A percentile compares a stretch with the other conserved stretches of the same genome.
Conservation (phyloP, 1,140 invertebrate genomes). For the Callitettix versicolor region DNA sequence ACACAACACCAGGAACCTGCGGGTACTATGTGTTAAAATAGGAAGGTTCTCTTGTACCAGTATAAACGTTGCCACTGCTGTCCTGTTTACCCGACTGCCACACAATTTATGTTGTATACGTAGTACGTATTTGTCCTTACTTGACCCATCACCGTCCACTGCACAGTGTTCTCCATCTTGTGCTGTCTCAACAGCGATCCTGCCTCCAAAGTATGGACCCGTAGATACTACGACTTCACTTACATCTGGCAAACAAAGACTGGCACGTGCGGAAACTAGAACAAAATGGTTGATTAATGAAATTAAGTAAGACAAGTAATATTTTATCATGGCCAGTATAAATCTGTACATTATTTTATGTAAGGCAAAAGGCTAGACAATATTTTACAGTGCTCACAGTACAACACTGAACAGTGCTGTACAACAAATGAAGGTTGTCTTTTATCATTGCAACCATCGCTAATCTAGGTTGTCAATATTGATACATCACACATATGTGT, state of each 20-base stretch:
- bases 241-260: constrained; percentile 58
- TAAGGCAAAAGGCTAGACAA: too few species aligned
- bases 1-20: constrained; percentile 65
- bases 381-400: too few species aligned
- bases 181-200: constrained; percentile 58
- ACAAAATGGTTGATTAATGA: too few species aligned
- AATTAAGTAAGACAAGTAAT: too few species aligned
- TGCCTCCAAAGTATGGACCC: constrained; percentile 61
- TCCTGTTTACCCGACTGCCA: constrained; percentile 59
- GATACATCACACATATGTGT: too few species aligned
- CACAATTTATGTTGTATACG: constrained; percentile 62
- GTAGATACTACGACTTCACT: constrained; percentile 71
- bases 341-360: too few species aligned
- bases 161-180: constrained; percentile 42
- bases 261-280: constrained; percentile 63
- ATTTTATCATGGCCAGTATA: too few species aligned
- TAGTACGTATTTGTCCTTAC: constrained; percentile 57
- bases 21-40: constrained; percentile 67
- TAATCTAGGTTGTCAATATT: too few species aligned
- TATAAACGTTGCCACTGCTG: constrained; percentile 62
- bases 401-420: too few species aligned
- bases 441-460: too few species aligned
- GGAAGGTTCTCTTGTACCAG: constrained; percentile 70
- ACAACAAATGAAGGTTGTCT: too few species aligned
- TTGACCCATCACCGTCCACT: constrained; percentile 38